phyloP scores from a whole-genome alignment of 2,888 invertebrate species.

The Ganaspis brasiliensis region DNA sequence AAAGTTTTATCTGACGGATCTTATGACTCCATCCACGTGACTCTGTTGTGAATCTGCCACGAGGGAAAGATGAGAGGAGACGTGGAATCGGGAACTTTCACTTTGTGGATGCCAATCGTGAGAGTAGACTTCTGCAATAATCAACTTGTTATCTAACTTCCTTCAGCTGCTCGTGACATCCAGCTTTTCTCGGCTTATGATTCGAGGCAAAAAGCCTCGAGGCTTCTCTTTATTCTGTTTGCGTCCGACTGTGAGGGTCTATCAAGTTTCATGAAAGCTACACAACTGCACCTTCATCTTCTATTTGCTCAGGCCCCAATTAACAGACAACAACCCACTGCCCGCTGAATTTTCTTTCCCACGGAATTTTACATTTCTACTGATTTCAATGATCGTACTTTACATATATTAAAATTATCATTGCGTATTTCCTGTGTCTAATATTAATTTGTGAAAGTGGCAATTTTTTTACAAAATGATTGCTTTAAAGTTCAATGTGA shows the following conservation, averaged over 20 bases:
- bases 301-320: conserved; percentile 56
- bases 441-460: not conserved
- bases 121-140: conserved; percentile 66
- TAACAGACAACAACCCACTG: conserved; percentile 50
- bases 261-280: conserved; percentile 43
- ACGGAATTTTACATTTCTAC: not conserved
- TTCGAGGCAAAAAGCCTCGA: conserved; percentile 56
- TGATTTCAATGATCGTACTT: not conserved
- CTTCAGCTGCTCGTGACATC: conserved; percentile 59
- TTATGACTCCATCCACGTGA: conserved; percentile 14
- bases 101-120: conserved; percentile 71
- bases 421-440: not conserved
- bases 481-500: no score
- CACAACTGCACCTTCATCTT: conserved; percentile 49
- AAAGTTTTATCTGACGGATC: not conserved
- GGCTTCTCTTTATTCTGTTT: conserved; percentile 53
- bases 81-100: conserved; percentile 71
- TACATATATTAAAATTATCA: not conserved
- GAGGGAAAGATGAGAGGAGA: conserved; percentile 55
- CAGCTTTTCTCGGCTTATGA: conserved; percentile 57
- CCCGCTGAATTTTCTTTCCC: conserved; percentile 3
- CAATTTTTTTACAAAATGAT: no score
- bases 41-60: conserved; percentile 31
- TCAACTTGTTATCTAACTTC: conserved; percentile 71
- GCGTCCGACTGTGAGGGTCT: conserved; percentile 32